phyloP scores from a whole-genome alignment of 2,888 invertebrate species.

The Sesia bembeciformis region DNA sequence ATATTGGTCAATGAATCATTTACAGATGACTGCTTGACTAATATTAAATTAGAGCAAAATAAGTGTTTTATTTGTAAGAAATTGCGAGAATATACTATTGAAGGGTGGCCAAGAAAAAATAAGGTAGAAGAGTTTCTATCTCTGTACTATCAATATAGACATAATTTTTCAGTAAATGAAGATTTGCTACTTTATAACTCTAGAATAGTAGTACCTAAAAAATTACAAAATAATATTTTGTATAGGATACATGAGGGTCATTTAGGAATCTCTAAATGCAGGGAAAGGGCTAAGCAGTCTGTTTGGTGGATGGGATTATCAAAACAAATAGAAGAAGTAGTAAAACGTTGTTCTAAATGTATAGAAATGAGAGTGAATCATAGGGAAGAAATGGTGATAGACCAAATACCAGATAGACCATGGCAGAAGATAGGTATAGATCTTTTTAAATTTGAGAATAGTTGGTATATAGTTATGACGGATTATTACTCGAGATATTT shows the following conservation, averaged over 20 bases:
- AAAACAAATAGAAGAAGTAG: neutral
- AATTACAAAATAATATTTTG: neutral
- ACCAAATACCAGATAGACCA: constrained; percentile 1
- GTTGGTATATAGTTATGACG: constrained; percentile 4
- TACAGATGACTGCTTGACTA: too few species aligned
- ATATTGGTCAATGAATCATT: too few species aligned
- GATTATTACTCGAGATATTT: constrained; percentile 7
- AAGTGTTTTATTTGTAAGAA: too few species aligned
- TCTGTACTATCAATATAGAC: too few species aligned
- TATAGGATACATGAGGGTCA: constrained; percentile 5
- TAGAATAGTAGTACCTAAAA: neutral
- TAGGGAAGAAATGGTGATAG: neutral
- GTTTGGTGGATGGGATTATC: constrained; percentile 8
- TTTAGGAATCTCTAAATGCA: constrained; percentile 6
- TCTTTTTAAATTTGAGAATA: constrained; percentile 2
- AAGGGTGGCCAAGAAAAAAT: too few species aligned
- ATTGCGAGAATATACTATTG: too few species aligned
- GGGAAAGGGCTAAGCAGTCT: constrained; percentile 4
- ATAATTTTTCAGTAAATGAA: too few species aligned
- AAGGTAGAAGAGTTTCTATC: too few species aligned
- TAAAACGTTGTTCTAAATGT: neutral
- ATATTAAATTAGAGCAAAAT: too few species aligned
- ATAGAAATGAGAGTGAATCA: neutral
- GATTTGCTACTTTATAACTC: too few species aligned
- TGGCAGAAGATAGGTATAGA: constrained; percentile 6